Evolutionary conservation across 2,113 vertebrate species (phyloP).

Genomic region (Brachypteracias leptosomus): DNA sequence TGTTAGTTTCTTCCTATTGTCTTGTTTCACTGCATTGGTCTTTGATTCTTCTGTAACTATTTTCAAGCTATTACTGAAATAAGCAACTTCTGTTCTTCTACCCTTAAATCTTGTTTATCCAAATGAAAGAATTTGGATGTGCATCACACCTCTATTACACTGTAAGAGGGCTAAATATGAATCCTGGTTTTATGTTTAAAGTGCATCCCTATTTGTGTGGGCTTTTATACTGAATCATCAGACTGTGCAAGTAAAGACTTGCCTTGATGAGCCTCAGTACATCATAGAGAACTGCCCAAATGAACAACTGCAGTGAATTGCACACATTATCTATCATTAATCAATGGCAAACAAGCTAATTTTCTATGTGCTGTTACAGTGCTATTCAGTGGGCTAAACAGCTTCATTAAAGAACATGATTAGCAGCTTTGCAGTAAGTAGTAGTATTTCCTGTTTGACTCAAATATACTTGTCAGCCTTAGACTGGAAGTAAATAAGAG

Average conservation of each 20-base stretch:
- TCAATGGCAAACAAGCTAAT: slow-evolving; percentile 38
- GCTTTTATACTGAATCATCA: background rate
- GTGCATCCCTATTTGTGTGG: background rate
- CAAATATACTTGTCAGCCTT: background rate
- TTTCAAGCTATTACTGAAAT: background rate
- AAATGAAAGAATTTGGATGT: background rate
- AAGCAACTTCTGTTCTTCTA: background rate
- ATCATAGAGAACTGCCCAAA: background rate
- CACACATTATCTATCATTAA: slow-evolving; percentile 23
- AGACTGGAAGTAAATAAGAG: background rate
- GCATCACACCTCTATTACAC: background rate
- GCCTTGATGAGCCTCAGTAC: background rate
- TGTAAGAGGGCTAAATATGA: background rate
- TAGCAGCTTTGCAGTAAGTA: background rate
- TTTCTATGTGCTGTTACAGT: slow-evolving; percentile 12
- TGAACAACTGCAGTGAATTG: background rate
- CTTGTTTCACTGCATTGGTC: background rate
- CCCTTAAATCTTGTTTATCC: background rate
- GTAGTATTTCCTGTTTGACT: slow-evolving; percentile 21
- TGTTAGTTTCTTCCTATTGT: background rate
- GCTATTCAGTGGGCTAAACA: slow-evolving; percentile 9
- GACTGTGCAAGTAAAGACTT: background rate
- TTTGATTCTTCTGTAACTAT: background rate
- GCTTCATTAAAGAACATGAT: background rate
- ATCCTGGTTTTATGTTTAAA: background rate